A percentile compares a stretch with the other conserved stretches of the same genome.
These are phyloP conservation scores for Dynastes maya DNA, from an alignment of 2,888 invertebrate genomes.

Conservation along the genomic window DNA sequence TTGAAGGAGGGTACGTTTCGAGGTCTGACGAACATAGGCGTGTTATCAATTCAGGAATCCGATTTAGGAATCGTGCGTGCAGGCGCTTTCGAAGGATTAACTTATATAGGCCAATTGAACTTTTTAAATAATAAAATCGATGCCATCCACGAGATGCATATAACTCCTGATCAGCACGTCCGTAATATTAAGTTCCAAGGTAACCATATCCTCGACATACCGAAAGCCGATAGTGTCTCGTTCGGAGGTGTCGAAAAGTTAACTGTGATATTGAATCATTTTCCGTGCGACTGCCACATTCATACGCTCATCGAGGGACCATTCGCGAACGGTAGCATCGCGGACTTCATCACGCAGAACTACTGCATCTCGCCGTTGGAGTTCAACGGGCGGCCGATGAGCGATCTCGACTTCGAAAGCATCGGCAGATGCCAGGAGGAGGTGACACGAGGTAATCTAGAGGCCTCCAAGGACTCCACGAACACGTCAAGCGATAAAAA, in stretches of 20 bases:
- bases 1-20: slow-evolving; percentile 83
- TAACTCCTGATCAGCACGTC: slow-evolving; percentile 81
- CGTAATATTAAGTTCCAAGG: slow-evolving; percentile 83
- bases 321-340: slow-evolving; percentile 78
- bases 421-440: slow-evolving; percentile 81
- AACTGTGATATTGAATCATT: slow-evolving; percentile 84
- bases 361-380: slow-evolving; percentile 90
- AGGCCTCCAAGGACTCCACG: slow-evolving; percentile 69
- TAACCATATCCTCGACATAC: slow-evolving; percentile 87
- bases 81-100: slow-evolving; percentile 84
- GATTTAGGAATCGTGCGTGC: slow-evolving; percentile 84
- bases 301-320: slow-evolving; percentile 85
- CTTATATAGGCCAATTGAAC: slow-evolving; percentile 81
- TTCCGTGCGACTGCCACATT: slow-evolving; percentile 90
- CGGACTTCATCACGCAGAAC: slow-evolving; percentile 82
- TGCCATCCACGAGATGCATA: slow-evolving; percentile 82
- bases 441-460: slow-evolving; percentile 78
- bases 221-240: slow-evolving; percentile 78
- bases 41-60: slow-evolving; percentile 86
- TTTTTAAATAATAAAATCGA: slow-evolving; percentile 91
- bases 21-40: slow-evolving; percentile 83
- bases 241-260: slow-evolving; percentile 81
- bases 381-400: slow-evolving; percentile 85
- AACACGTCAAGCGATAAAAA: slow-evolving; percentile 54
- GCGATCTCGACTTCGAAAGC: slow-evolving; percentile 77